Conservation (phyloP, 2,888 invertebrate species). For the Lithophane leautieri region DNA sequence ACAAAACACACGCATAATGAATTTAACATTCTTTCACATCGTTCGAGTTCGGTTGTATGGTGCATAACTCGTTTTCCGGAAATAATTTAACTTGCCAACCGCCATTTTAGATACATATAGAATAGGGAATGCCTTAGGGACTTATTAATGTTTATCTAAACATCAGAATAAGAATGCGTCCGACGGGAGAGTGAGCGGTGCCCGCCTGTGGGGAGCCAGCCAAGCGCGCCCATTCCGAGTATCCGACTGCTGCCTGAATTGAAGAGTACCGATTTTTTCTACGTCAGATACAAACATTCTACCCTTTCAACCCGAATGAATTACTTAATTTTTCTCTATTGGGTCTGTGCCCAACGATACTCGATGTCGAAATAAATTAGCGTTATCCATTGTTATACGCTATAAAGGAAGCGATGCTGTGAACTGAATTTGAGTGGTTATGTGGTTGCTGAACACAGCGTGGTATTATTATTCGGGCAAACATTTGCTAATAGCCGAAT, state of each 20-base stretch:
- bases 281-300: constrained; percentile 86
- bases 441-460: constrained; percentile 73
- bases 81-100: constrained; percentile 85
- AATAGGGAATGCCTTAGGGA: constrained; percentile 77
- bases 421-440: constrained; percentile 79
- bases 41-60: constrained; percentile 71
- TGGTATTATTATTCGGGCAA: constrained; percentile 74
- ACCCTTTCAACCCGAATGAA: constrained; percentile 89
- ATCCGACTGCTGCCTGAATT: constrained; percentile 80
- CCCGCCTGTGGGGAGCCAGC: constrained; percentile 81
- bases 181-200: constrained; percentile 78
- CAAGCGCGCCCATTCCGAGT: constrained; percentile 83
- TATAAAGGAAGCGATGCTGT: constrained; percentile 75
- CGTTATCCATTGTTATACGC: constrained; percentile 78
- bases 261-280: constrained; percentile 83
- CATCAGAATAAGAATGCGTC: constrained; percentile 86
- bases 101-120: constrained; percentile 79
- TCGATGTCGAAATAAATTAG: constrained; percentile 87
- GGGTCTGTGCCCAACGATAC: constrained; percentile 79
- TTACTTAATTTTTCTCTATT: constrained; percentile 88
- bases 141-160: constrained; percentile 88
- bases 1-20: constrained; percentile 81
- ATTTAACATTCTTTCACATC: constrained; percentile 84
- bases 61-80: constrained; percentile 85
- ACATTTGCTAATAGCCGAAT: constrained; percentile 69